Conservation (phyloP, 2,888 invertebrate genomes). For the Syrphus vitripennis region DNA sequence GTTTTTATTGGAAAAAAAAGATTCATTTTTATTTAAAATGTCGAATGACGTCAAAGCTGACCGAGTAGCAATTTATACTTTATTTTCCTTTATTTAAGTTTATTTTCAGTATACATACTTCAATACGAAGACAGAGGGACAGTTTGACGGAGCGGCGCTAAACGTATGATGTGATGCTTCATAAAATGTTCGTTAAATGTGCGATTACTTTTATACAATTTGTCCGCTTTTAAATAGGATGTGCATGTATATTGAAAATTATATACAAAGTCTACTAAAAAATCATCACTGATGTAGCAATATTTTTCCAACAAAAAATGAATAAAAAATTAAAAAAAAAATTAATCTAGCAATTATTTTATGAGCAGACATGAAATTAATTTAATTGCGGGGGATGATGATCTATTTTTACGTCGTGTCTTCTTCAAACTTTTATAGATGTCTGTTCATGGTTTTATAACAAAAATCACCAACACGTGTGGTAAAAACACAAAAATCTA, state of each 20-base stretch:
- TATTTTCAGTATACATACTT: conserved; percentile 20
- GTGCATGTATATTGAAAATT: background rate
- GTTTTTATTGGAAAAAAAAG: conserved; percentile 5
- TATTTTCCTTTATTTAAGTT: conserved; percentile 29
- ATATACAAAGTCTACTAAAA: conserved; percentile 1
- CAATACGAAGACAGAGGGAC: background rate
- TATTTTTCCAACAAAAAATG: background rate
- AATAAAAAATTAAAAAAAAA: background rate
- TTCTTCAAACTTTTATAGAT: background rate
- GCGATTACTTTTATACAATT: background rate
- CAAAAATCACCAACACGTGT: background rate
- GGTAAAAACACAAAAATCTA: background rate
- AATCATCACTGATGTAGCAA: background rate
- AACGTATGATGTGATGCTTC: background rate
- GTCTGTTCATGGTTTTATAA: background rate
- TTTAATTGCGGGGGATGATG: background rate
- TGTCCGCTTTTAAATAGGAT: background rate
- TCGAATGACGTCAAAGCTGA: conserved; percentile 65
- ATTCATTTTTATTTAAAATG: conserved; percentile 18
- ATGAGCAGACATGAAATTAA: background rate
- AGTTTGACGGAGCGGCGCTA: background rate
- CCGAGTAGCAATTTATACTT: conserved; percentile 52
- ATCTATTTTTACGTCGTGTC: background rate
- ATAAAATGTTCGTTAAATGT: background rate
- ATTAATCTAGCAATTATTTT: conserved; percentile 9